Percentiles rank a stretch among this genome's conserved stretches.
These are phyloP conservation scores for Pseudobourletiella spinata DNA, from an alignment of 1,140 invertebrate genomes.

Conservation along the genomic window DNA sequence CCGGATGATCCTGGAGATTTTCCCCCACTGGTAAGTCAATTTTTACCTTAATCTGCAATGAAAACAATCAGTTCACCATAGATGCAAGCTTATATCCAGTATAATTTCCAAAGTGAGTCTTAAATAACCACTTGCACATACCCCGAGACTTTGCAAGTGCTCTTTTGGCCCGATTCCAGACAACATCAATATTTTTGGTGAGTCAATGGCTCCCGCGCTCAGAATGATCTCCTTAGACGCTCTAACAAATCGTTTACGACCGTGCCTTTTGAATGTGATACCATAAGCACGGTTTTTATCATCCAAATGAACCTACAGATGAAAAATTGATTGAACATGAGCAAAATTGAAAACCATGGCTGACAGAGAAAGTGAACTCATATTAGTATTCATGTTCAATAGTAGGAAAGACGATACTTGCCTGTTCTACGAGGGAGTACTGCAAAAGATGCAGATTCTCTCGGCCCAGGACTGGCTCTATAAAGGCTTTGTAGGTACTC, in stretches of 20 bases:
- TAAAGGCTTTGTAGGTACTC: slow-evolving; percentile 9
- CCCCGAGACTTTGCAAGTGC: slow-evolving; percentile 12
- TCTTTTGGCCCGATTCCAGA: slow-evolving; percentile 16
- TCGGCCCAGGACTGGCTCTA: slow-evolving; percentile 1
- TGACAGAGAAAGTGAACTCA: not conserved
- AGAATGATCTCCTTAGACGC: slow-evolving; percentile 13
- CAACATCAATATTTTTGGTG: slow-evolving; percentile 21
- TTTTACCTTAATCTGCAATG: slow-evolving; percentile 16
- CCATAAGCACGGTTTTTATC: slow-evolving; percentile 7
- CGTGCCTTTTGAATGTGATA: too few relatives aligned
- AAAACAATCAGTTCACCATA: not conserved
- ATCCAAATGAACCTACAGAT: not conserved
- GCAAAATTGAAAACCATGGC: not conserved
- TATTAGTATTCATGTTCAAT: too few relatives aligned
- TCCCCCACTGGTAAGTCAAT: slow-evolving; percentile 29
- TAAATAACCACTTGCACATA: not conserved
- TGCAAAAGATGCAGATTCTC: slow-evolving; percentile 3
- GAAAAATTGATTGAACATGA: not conserved
- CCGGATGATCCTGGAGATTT: slow-evolving; percentile 41
- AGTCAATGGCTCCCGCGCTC: slow-evolving; percentile 19
- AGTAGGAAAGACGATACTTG: not conserved
- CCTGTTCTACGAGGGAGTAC: slow-evolving; percentile 2
- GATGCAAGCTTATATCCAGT: too few relatives aligned
- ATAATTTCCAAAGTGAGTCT: not conserved
- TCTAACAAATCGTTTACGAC: slow-evolving; percentile 1